A percentile compares a stretch with the other conserved stretches of the same genome.
These are phyloP conservation scores for Habroteleia sp. DNA, from an alignment of 2,888 invertebrate genomes.

Conservation along the genomic window DNA sequence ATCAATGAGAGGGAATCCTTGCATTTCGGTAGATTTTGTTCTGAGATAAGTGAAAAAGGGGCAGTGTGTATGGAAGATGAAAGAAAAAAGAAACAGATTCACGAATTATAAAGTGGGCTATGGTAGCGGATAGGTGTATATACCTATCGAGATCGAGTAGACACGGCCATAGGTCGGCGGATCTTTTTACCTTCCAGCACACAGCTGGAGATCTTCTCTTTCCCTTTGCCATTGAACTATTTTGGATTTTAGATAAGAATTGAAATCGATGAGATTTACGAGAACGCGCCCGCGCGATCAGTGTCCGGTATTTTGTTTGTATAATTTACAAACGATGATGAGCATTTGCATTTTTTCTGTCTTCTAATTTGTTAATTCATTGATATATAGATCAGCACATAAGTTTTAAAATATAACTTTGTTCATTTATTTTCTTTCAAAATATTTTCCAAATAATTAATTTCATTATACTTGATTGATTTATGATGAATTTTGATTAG, in stretches of 20 bases:
- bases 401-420: too few relatives aligned
- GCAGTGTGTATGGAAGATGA: constrained; percentile 54
- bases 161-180: constrained; percentile 66
- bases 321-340: constrained; percentile 22
- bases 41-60: constrained; percentile 71
- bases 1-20: constrained; percentile 61
- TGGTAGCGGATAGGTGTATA: constrained; percentile 69
- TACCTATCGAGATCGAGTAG: constrained; percentile 55
- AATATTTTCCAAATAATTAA: too few relatives aligned
- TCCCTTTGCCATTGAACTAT: constrained; percentile 71
- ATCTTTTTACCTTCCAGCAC: constrained; percentile 65
- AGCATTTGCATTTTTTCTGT: constrained; percentile 14
- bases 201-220: constrained; percentile 74
- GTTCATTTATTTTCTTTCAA: too few relatives aligned
- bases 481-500: too few relatives aligned
- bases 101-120: constrained; percentile 74
- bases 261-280: constrained; percentile 71
- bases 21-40: constrained; percentile 71
- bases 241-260: constrained; percentile 70
- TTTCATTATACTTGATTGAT: too few relatives aligned
- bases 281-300: constrained; percentile 62
- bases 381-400: too few relatives aligned
- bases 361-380: too few relatives aligned
- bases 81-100: constrained; percentile 65
- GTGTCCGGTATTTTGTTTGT: constrained; percentile 23